Evolutionary conservation across 2,797 vertebrate genomes (phyloP).

Genomic region (Helarctos malayanus): DNA sequence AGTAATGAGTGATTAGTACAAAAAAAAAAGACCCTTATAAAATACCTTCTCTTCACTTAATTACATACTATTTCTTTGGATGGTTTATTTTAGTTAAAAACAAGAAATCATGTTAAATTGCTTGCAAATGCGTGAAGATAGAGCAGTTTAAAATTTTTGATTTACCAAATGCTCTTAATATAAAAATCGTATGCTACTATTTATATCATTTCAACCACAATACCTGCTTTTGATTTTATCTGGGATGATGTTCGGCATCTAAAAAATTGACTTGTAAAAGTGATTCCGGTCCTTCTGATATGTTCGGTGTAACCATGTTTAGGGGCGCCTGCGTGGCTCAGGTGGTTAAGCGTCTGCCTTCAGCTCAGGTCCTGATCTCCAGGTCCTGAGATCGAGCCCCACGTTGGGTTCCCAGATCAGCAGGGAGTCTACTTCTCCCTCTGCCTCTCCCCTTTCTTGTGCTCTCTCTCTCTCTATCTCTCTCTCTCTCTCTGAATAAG

Average conservation of each 20-base stretch:
- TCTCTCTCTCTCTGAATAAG: no score
- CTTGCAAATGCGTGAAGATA: background rate
- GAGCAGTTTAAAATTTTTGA: constrained; percentile 50
- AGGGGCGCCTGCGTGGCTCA: no score
- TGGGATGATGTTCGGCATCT: background rate
- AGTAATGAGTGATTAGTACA: background rate
- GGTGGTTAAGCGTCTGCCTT: no score
- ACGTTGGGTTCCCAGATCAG: no score
- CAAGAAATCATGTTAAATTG: constrained; percentile 10
- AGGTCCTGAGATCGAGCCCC: no score
- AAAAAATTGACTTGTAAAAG: constrained; percentile 17
- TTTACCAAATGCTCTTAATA: constrained; percentile 6
- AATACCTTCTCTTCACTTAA: background rate
- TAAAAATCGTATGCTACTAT: background rate
- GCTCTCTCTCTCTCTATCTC: no score
- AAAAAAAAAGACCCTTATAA: background rate
- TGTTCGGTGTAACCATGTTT: constrained; percentile 1
- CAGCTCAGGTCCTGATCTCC: no score
- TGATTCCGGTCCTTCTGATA: background rate
- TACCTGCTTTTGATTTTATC: constrained; percentile 12
- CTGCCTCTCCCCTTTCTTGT: no score
- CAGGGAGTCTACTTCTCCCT: no score
- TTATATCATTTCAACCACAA: background rate
- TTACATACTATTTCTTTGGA: background rate
- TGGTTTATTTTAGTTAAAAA: constrained; percentile 65